Evolutionary conservation across 2,113 vertebrate genomes (phyloP).

Genomic region (Tragelaphus buxtoni): DNA sequence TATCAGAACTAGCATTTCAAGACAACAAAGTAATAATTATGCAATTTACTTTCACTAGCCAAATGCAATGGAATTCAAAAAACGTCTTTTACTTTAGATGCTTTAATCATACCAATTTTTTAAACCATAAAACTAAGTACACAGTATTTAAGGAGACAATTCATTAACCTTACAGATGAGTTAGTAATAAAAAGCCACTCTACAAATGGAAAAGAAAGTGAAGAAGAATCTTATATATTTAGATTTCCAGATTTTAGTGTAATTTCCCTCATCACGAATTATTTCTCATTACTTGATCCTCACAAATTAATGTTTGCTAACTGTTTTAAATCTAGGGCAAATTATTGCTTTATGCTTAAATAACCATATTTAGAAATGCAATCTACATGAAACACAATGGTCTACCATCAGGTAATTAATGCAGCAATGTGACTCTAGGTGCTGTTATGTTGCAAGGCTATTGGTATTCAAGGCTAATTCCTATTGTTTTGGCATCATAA

Average conservation of each 20-base stretch:
- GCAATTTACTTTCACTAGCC: slow-evolving; percentile 53
- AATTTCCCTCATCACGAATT: slow-evolving; percentile 22
- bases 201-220: neutral
- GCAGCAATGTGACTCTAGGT: neutral
- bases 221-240: neutral
- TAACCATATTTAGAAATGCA: neutral
- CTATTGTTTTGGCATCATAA: neutral
- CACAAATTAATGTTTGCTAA: neutral
- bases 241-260: slow-evolving; percentile 5
- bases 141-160: slow-evolving; percentile 44
- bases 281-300: slow-evolving; percentile 1
- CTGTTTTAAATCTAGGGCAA: neutral
- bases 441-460: neutral
- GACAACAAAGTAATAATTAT: slow-evolving; percentile 43
- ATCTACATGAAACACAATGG: neutral
- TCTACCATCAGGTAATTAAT: neutral
- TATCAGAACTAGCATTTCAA: slow-evolving; percentile 4
- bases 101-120: slow-evolving; percentile 58
- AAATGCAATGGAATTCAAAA: slow-evolving; percentile 44
- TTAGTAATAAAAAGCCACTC: slow-evolving; percentile 36
- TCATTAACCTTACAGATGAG: slow-evolving; percentile 50
- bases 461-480: neutral
- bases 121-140: slow-evolving; percentile 46
- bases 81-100: slow-evolving; percentile 20
- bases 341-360: neutral